A percentile compares a stretch with the other conserved stretches of the same genome.
These are phyloP conservation scores for Andrena dorsata DNA, from an alignment of 2,888 invertebrate genomes.

Conservation along the genomic window DNA sequence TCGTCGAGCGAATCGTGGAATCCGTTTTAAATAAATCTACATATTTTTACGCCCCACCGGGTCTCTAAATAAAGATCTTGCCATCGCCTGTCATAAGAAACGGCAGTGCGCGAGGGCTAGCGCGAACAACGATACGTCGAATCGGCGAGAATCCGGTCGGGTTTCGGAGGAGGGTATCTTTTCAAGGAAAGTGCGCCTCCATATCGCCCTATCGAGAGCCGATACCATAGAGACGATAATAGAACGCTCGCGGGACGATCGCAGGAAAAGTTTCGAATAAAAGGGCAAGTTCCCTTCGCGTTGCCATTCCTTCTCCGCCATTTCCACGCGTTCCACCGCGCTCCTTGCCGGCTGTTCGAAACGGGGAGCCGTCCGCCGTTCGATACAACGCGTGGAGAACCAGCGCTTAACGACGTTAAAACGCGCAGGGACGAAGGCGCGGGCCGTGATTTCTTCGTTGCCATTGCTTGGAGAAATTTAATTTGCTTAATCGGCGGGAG, in stretches of 20 bases:
- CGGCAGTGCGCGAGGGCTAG: conserved; percentile 10
- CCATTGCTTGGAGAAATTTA: conserved; percentile 80
- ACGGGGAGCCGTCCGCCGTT: conserved; percentile 40
- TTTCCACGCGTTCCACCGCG: conserved; percentile 18
- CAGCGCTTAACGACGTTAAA: conserved; percentile 76
- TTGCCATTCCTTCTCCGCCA: conserved; percentile 25
- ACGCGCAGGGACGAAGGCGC: conserved; percentile 62
- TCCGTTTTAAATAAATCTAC: conserved; percentile 48
- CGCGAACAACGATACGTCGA: neutral
- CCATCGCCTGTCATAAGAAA: conserved; percentile 17
- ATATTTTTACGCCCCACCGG: conserved; percentile 23
- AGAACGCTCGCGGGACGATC: conserved; percentile 31
- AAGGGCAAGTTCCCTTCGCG: conserved; percentile 55
- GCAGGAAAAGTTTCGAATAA: conserved; percentile 55
- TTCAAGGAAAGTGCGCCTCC: neutral
- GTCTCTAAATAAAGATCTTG: conserved; percentile 41
- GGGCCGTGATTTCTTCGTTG: conserved; percentile 79
- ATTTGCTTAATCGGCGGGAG: conserved; percentile 81
- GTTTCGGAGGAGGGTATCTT: too few species aligned
- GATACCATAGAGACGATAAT: conserved; percentile 29
- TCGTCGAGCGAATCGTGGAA: conserved; percentile 15
- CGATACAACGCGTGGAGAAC: conserved; percentile 72
- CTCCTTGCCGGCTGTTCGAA: conserved; percentile 54
- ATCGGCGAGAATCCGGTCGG: neutral
- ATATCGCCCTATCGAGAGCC: conserved; percentile 27